Percentiles rank a stretch among this genome's conserved stretches.
These are phyloP conservation scores for Propithecus deckenii DNA, from an alignment of 2,797 vertebrate genomes.

Conservation along the genomic window DNA sequence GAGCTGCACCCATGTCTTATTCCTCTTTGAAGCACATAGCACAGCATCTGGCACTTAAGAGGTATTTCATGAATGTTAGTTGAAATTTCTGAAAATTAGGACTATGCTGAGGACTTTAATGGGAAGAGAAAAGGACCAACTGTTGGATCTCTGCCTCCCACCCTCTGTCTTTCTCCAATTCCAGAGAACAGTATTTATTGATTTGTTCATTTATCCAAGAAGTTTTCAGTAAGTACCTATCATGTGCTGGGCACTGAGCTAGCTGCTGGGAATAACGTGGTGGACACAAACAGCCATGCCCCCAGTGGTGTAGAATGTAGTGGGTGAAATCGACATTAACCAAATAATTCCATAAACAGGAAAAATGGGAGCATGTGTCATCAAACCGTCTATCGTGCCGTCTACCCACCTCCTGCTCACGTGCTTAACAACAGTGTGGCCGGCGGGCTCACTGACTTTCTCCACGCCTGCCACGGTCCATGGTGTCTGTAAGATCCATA, in stretches of 20 bases:
- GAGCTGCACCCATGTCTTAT: background rate
- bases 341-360: background rate
- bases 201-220: background rate
- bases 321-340: background rate
- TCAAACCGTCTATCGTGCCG: background rate
- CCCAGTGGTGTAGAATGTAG: too few species aligned
- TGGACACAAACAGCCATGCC: background rate
- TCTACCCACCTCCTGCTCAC: background rate
- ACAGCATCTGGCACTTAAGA: background rate
- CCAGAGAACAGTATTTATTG: background rate
- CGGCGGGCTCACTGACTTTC: background rate
- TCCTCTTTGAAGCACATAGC: background rate
- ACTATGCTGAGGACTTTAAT: background rate
- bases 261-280: background rate
- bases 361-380: background rate
- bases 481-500: background rate
- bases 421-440: background rate
- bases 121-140: background rate
- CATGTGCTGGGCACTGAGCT: background rate
- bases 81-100: conserved; percentile 6
- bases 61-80: background rate
- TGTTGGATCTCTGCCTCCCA: background rate
- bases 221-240: background rate
- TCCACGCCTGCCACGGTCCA: background rate
- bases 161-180: background rate